Percentiles rank a stretch among this genome's conserved stretches.
Evolutionary conservation across 2,797 vertebrate species (phyloP).

Genomic region (Spea hammondii): DNA sequence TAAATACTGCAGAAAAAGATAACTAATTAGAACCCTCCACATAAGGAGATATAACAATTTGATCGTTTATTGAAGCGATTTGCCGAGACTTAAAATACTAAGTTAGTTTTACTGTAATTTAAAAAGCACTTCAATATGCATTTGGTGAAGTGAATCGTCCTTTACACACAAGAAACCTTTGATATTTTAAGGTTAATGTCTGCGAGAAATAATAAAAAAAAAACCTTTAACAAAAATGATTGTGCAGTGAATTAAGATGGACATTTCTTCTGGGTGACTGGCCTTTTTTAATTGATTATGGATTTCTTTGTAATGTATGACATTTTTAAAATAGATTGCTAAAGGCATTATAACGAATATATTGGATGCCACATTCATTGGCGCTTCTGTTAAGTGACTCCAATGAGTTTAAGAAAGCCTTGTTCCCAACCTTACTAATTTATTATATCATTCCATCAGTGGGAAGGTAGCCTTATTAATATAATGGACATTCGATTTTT

Average conservation of each 20-base stretch:
- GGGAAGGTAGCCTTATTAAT: slow-evolving; percentile 62
- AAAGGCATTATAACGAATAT: slow-evolving; percentile 3
- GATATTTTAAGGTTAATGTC: slow-evolving; percentile 53
- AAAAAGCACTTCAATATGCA: slow-evolving; percentile 43
- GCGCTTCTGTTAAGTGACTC: slow-evolving; percentile 53
- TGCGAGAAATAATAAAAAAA: slow-evolving; percentile 30
- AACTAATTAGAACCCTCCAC: no score
- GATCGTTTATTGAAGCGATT: no score
- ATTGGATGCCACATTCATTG: slow-evolving; percentile 43
- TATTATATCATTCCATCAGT: slow-evolving; percentile 57
- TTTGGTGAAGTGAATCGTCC: slow-evolving; percentile 26
- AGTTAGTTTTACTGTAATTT: slow-evolving; percentile 36
- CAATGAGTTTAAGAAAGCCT: slow-evolving; percentile 60
- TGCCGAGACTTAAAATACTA: slow-evolving; percentile 11
- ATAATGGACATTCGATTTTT: slow-evolving; percentile 73
- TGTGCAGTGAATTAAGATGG: slow-evolving; percentile 38
- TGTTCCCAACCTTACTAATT: slow-evolving; percentile 52
- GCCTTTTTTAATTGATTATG: slow-evolving; percentile 54
- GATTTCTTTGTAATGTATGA: slow-evolving; percentile 50
- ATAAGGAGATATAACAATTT: no score
- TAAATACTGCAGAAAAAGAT: no score
- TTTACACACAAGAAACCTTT: slow-evolving; percentile 56
- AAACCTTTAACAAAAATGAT: slow-evolving; percentile 57
- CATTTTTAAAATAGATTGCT: slow-evolving; percentile 51
- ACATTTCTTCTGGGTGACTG: slow-evolving; percentile 50